Conservation (phyloP, 2,797 vertebrate genomes). For the Halcyon leucocephala region DNA sequence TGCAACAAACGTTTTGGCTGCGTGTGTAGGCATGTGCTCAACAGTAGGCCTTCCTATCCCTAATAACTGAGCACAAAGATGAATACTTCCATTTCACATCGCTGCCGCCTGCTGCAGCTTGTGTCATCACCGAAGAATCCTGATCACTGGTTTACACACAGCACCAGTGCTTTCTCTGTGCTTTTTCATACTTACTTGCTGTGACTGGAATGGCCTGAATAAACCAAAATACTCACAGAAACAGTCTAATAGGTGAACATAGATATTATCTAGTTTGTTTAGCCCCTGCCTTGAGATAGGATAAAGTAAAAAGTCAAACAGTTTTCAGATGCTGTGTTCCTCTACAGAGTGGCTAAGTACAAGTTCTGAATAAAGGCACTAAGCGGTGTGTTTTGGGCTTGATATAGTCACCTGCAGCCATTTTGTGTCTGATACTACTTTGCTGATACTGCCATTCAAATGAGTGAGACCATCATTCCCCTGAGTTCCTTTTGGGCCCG, state of each 20-base stretch:
- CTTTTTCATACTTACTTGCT: neutral
- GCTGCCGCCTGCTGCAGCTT: neutral
- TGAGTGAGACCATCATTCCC: neutral
- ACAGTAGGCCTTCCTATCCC: neutral
- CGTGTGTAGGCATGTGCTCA: neutral
- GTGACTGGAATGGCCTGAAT: neutral
- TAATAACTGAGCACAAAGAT: neutral
- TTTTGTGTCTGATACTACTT: neutral
- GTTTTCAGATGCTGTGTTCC: neutral
- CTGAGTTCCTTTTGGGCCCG: rapidly evolving
- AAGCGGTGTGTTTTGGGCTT: neutral
- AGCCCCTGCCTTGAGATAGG: neutral
- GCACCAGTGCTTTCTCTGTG: neutral
- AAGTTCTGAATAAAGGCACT: neutral
- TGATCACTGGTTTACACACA: neutral
- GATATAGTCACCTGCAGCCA: neutral
- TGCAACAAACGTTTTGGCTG: slow-evolving; percentile 1
- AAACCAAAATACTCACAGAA: neutral
- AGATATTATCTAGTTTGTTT: neutral
- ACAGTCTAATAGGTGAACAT: neutral
- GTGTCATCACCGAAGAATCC: neutral
- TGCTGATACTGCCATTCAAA: neutral
- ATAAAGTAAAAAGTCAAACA: neutral
- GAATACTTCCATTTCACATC: neutral
- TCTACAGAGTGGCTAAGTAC: neutral